Conservation (phyloP, 2,888 invertebrate species). For the Parnassius smintheus region DNA sequence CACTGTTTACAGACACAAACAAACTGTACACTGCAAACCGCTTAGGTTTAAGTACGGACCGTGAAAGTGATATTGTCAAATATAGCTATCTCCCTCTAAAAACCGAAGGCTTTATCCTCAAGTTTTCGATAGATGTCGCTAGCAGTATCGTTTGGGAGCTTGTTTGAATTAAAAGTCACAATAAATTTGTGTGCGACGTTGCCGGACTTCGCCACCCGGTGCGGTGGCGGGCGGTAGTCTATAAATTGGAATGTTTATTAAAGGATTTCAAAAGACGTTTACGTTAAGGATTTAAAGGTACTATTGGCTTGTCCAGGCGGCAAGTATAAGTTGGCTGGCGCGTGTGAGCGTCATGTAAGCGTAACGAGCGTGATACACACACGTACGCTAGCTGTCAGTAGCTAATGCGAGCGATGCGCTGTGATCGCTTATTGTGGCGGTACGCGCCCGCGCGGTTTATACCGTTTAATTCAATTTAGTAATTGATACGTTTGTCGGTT, state of each 20-base stretch:
- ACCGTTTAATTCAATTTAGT: slow-evolving; percentile 80
- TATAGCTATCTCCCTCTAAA: slow-evolving; percentile 68
- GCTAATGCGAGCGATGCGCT: slow-evolving; percentile 78
- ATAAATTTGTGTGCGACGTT: slow-evolving; percentile 77
- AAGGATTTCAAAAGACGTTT: slow-evolving; percentile 44
- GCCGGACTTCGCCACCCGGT: slow-evolving; percentile 77
- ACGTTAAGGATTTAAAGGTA: slow-evolving; percentile 43
- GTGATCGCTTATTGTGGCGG: slow-evolving; percentile 76
- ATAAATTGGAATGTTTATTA: slow-evolving; percentile 55
- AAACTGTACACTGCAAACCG: slow-evolving; percentile 80
- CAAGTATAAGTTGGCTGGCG: slow-evolving; percentile 53
- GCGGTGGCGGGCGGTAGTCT: slow-evolving; percentile 68
- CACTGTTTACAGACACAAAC: slow-evolving; percentile 81
- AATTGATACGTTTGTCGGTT: slow-evolving; percentile 76
- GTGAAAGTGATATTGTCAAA: slow-evolving; percentile 81
- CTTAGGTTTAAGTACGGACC: slow-evolving; percentile 81
- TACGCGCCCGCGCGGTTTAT: slow-evolving; percentile 70
- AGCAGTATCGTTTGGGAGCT: slow-evolving; percentile 56
- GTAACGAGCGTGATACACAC: slow-evolving; percentile 76
- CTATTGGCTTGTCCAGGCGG: slow-evolving; percentile 46
- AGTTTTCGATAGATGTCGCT: slow-evolving; percentile 69
- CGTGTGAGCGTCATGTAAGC: slow-evolving; percentile 75
- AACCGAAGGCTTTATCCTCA: slow-evolving; percentile 59
- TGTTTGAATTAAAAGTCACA: slow-evolving; percentile 71
- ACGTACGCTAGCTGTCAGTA: slow-evolving; percentile 75